phyloP scores from a whole-genome alignment of 2,113 vertebrate species.

The Siniperca chuatsi region DNA sequence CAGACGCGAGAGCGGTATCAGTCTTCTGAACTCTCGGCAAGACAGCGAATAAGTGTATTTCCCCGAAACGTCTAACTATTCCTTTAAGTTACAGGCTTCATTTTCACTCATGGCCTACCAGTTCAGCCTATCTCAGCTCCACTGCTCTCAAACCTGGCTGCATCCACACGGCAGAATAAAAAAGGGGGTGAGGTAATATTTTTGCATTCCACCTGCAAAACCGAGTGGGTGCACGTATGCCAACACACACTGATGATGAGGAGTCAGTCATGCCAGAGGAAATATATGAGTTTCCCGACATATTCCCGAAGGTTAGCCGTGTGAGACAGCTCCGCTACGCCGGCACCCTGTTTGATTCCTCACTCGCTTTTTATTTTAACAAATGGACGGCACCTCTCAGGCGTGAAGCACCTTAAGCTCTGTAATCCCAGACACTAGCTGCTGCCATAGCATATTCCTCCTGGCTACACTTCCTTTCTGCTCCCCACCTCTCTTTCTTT shows the following conservation, averaged over 20 bases:
- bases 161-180: not conserved
- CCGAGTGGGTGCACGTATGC: not conserved
- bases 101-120: not conserved
- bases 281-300: conserved; percentile 33
- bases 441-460: conserved; percentile 19
- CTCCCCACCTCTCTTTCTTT: not conserved
- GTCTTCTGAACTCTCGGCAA: not conserved
- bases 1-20: not conserved
- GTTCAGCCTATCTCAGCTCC: not conserved
- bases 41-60: not conserved
- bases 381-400: conserved; percentile 42
- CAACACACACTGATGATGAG: conserved; percentile 26
- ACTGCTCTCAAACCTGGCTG: not conserved
- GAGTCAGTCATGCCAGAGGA: conserved; percentile 36
- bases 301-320: conserved; percentile 35
- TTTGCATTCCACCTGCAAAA: conserved; percentile 12
- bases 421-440: conserved; percentile 22
- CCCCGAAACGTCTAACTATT: not conserved
- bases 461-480: not conserved
- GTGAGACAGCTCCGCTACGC: conserved; percentile 15
- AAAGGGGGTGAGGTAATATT: not conserved
- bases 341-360: not conserved
- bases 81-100: not conserved
- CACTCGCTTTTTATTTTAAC: conserved; percentile 41
- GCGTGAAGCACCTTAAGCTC: conserved; percentile 34